Evolutionary conservation across 53 echinoderm and acorn worm species (phyloP).

Genomic region (Holothuria leucospilota): DNA sequence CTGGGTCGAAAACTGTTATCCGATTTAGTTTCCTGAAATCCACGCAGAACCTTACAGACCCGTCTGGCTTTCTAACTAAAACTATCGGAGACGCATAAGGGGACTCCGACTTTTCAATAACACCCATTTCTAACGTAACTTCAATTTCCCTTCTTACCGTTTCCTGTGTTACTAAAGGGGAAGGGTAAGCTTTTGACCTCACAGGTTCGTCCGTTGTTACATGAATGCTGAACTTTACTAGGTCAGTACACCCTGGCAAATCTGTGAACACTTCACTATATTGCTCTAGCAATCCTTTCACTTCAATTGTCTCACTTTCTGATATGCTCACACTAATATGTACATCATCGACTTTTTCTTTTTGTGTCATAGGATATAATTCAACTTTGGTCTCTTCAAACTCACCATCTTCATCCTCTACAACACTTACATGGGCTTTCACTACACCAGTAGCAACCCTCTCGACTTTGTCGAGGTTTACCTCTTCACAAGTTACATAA

Average conservation of each 20-base stretch:
- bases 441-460: conserved; percentile 13
- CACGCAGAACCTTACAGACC: conserved; percentile 52
- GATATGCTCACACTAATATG: conserved; percentile 34
- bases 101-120: conserved; percentile 61
- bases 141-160: conserved; percentile 45
- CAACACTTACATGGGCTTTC: conserved; percentile 5
- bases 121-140: conserved; percentile 39
- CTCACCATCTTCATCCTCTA: conserved; percentile 21
- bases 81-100: conserved; percentile 76
- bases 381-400: conserved; percentile 1
- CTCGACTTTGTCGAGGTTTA: not conserved
- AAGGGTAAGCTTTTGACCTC: conserved; percentile 59
- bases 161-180: conserved; percentile 46
- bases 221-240: conserved; percentile 38
- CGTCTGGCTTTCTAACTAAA: conserved; percentile 61
- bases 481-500: conserved; percentile 28
- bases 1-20: conserved; percentile 38
- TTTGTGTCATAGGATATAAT: conserved; percentile 12
- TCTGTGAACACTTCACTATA: conserved; percentile 63
- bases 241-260: conserved; percentile 51
- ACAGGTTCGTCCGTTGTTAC: conserved; percentile 54
- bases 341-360: conserved; percentile 58
- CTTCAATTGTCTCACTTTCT: conserved; percentile 14
- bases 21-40: conserved; percentile 61
- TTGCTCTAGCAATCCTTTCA: conserved; percentile 31